Conservation (phyloP, 2,888 invertebrate genomes). For the Zygaena filipendulae region DNA sequence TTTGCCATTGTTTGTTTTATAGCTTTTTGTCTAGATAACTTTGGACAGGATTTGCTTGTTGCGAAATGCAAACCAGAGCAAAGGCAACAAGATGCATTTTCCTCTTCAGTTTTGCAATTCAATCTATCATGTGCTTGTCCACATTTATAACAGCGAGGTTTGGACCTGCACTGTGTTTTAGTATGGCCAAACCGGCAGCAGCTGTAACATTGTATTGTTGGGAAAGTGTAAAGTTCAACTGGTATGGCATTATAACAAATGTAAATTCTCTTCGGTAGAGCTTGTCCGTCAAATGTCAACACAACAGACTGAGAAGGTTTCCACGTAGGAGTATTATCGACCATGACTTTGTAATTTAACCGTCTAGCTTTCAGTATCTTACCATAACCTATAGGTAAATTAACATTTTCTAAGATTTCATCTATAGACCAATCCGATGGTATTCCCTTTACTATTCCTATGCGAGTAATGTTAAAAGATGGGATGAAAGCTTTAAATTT, state of each 20-base stretch:
- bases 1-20: slow-evolving; percentile 9
- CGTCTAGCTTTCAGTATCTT: slow-evolving; percentile 1
- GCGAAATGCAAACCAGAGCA: slow-evolving; percentile 7
- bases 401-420: slow-evolving; percentile 1
- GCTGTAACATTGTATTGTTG: slow-evolving; percentile 12
- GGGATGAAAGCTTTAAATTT: slow-evolving; percentile 2
- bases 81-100: slow-evolving; percentile 2
- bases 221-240: slow-evolving; percentile 5
- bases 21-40: slow-evolving; percentile 6
- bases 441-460: background rate
- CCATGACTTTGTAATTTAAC: slow-evolving; percentile 2
- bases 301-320: slow-evolving; percentile 1
- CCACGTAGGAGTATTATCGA: background rate
- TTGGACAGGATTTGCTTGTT: slow-evolving; percentile 7
- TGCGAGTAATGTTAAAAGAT: background rate
- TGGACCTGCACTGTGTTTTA: slow-evolving; percentile 7
- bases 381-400: slow-evolving; percentile 3
- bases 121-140: slow-evolving; percentile 7
- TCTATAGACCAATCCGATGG: slow-evolving; percentile 1
- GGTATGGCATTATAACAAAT: slow-evolving; percentile 1
- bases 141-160: slow-evolving; percentile 10
- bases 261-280: slow-evolving; percentile 1
- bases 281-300: background rate
- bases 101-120: slow-evolving; percentile 2
- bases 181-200: slow-evolving; percentile 13